Evolutionary conservation across 2,113 vertebrate species (phyloP).

Genomic region (Saccopteryx bilineata): DNA sequence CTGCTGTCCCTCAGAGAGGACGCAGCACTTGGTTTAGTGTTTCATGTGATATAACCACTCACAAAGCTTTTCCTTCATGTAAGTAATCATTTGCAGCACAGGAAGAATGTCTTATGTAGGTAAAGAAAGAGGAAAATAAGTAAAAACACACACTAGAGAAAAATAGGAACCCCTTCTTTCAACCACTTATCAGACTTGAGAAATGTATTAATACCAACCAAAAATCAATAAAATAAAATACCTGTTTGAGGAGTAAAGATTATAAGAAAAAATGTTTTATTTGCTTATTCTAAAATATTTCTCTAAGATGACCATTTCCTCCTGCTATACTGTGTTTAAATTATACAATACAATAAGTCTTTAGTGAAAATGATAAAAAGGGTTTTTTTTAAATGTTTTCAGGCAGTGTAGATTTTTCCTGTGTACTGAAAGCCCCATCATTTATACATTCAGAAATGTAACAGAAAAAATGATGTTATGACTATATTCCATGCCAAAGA

Average conservation of each 20-base stretch:
- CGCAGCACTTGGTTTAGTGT: conserved; percentile 70
- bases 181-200: conserved; percentile 70
- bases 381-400: not conserved
- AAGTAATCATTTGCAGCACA: conserved; percentile 68
- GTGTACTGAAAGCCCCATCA: not conserved
- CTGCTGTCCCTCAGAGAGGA: conserved; percentile 58
- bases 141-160: conserved; percentile 47
- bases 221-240: conserved; percentile 71
- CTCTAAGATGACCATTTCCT: not conserved
- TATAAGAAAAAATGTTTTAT: conserved; percentile 56
- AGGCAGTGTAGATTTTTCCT: not conserved
- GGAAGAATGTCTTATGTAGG: conserved; percentile 61
- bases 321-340: conserved; percentile 30
- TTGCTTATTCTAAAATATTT: conserved; percentile 36
- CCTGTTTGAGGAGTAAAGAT: not conserved
- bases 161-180: conserved; percentile 62
- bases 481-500: not conserved
- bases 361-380: conserved; percentile 57
- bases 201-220: conserved; percentile 73
- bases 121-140: conserved; percentile 57
- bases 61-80: conserved; percentile 69
- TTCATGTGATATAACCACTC: conserved; percentile 78
- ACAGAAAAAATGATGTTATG: not conserved
- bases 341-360: conserved; percentile 28
- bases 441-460: conserved; percentile 7